These are phyloP conservation scores for Thyatira batis DNA, from an alignment of 2,888 invertebrate genomes.

Conservation along the genomic window DNA sequence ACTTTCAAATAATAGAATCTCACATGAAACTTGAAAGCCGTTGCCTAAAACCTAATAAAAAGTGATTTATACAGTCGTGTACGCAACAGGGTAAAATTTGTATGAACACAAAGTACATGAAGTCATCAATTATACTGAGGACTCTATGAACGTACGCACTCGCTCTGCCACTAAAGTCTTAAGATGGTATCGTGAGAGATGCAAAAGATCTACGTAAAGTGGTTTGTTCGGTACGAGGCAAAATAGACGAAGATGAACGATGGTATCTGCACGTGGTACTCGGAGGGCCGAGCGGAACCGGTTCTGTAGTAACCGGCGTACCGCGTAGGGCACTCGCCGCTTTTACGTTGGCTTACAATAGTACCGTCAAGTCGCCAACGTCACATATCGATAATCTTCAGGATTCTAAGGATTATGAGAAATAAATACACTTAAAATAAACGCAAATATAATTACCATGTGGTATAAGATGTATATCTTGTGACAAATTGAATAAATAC, in stretches of 20 bases:
- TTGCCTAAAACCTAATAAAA: constrained; percentile 51
- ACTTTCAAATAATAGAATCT: constrained; percentile 19
- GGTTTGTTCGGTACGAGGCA: constrained; percentile 40
- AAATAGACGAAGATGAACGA: constrained; percentile 76
- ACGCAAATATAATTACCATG: no score
- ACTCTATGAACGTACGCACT: constrained; percentile 17
- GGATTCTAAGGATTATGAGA: no score
- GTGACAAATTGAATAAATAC: no score
- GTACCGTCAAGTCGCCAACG: constrained; percentile 31
- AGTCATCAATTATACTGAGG: constrained; percentile 30
- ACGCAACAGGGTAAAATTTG: constrained; percentile 41
- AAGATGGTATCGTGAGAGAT: constrained; percentile 22
- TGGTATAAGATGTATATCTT: no score
- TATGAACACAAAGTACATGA: constrained; percentile 41
- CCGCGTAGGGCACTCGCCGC: constrained; percentile 66
- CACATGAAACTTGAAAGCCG: constrained; percentile 28
- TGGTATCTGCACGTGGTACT: constrained; percentile 68
- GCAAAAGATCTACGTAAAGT: constrained; percentile 28
- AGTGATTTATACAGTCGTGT: constrained; percentile 60
- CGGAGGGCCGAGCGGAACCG: constrained; percentile 59
- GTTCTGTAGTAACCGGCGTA: constrained; percentile 66
- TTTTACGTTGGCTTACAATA: constrained; percentile 39
- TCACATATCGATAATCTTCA: constrained; percentile 40
- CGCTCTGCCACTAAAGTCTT: constrained; percentile 12
- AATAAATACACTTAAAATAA: no score